phyloP scores from a whole-genome alignment of 2,888 invertebrate genomes.

The Eupithecia exiguata region DNA sequence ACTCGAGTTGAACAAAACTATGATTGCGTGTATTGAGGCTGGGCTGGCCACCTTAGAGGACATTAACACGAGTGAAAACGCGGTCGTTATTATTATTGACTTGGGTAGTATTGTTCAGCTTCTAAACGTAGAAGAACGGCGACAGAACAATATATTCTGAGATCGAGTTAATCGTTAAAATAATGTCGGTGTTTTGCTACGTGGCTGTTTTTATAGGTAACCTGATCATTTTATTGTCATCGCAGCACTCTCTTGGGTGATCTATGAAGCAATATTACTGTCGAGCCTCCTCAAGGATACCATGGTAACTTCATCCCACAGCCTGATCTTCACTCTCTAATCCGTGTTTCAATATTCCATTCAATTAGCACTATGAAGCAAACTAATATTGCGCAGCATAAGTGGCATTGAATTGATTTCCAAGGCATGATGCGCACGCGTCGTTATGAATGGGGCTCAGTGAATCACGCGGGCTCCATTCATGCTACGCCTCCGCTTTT shows the following conservation, averaged over 20 bases:
- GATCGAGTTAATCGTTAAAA: background rate
- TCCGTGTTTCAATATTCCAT: slow-evolving; percentile 31
- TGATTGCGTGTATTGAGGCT: slow-evolving; percentile 28
- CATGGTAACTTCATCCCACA: background rate
- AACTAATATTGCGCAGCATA: slow-evolving; percentile 50
- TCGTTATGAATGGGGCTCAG: slow-evolving; percentile 73
- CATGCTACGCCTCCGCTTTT: slow-evolving; percentile 63
- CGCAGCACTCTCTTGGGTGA: background rate
- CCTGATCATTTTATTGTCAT: background rate
- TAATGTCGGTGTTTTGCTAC: background rate
- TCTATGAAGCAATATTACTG: background rate
- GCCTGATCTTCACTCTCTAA: slow-evolving; percentile 2
- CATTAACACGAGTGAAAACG: slow-evolving; percentile 51
- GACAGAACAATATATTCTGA: background rate
- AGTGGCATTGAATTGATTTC: slow-evolving; percentile 60
- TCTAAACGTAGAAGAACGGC: background rate
- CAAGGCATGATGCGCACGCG: slow-evolving; percentile 60
- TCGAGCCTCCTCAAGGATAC: background rate
- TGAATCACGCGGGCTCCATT: slow-evolving; percentile 79
- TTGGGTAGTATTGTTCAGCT: background rate
- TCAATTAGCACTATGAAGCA: slow-evolving; percentile 44
- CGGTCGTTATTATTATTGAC: slow-evolving; percentile 14
- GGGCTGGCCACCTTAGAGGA: slow-evolving; percentile 51
- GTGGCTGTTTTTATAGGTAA: background rate
- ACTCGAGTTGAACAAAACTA: slow-evolving; percentile 71